A percentile compares a stretch with the other conserved stretches of the same genome.
Evolutionary conservation across 2,888 invertebrate species (phyloP).

Genomic region (Adelognathus sp.): DNA sequence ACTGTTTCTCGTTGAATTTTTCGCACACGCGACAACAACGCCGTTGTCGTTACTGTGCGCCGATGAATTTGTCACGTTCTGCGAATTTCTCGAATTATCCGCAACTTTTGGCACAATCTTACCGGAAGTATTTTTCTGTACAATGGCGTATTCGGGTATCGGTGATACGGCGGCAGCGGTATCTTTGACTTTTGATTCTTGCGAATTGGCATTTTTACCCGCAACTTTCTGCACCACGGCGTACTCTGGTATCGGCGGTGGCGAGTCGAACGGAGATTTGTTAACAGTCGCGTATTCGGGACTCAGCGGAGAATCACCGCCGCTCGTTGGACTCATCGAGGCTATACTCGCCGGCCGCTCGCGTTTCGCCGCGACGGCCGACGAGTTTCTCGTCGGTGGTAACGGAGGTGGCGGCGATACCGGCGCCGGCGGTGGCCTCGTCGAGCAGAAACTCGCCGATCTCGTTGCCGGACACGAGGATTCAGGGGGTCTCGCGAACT

Average conservation of each 20-base stretch:
- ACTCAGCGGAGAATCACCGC: slow-evolving; percentile 69
- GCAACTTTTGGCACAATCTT: slow-evolving; percentile 50
- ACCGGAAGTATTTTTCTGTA: slow-evolving; percentile 71
- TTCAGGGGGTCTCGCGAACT: slow-evolving; percentile 60
- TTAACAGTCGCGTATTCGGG: slow-evolving; percentile 76
- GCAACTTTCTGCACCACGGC: slow-evolving; percentile 74
- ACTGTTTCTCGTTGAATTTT: slow-evolving; percentile 57
- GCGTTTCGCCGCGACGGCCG: slow-evolving; percentile 67
- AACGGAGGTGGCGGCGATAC: slow-evolving; percentile 82
- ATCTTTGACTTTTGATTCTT: slow-evolving; percentile 28
- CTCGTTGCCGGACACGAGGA: slow-evolving; percentile 77
- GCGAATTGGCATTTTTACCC: neutral
- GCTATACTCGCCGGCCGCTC: slow-evolving; percentile 76
- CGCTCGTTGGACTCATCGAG: slow-evolving; percentile 63
- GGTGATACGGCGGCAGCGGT: slow-evolving; percentile 33
- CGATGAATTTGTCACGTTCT: slow-evolving; percentile 26
- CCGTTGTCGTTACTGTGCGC: slow-evolving; percentile 57
- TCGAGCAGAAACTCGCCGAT: slow-evolving; percentile 84
- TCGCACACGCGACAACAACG: slow-evolving; percentile 21
- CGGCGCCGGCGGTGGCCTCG: slow-evolving; percentile 80
- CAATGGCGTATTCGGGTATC: slow-evolving; percentile 77
- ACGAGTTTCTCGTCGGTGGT: slow-evolving; percentile 75
- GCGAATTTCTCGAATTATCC: slow-evolving; percentile 37
- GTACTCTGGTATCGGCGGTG: slow-evolving; percentile 73
- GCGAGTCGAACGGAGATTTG: slow-evolving; percentile 69